A percentile compares a stretch with the other conserved stretches of the same genome.
Conservation (phyloP, 2,797 vertebrate genomes). For the Galagoides demidoff region DNA sequence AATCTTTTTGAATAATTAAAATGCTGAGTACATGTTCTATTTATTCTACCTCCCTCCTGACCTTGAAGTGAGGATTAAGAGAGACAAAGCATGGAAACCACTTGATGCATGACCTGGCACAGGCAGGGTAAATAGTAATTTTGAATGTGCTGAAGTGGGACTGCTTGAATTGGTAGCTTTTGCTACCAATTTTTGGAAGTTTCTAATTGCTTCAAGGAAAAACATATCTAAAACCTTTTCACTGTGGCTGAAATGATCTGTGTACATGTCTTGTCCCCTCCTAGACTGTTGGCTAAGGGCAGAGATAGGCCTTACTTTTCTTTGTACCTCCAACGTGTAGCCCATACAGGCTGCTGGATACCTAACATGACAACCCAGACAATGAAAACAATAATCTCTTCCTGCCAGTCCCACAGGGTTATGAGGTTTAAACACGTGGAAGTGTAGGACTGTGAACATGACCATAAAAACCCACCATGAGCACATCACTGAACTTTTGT, state of each 20-base stretch:
- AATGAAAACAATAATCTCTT: background rate
- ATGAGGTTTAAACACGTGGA: background rate
- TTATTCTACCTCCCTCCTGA: background rate
- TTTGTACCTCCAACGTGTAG: background rate
- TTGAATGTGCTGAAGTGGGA: background rate
- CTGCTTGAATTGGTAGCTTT: background rate
- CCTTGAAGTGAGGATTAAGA: background rate
- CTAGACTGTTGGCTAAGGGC: background rate
- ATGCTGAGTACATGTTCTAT: background rate
- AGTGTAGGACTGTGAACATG: background rate
- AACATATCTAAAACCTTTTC: background rate
- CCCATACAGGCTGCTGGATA: background rate
- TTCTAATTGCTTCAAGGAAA: background rate
- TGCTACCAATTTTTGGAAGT: background rate
- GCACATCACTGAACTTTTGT: background rate
- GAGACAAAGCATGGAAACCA: background rate
- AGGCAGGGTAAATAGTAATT: background rate
- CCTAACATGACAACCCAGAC: background rate
- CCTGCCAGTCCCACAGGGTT: background rate
- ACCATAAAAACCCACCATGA: background rate
- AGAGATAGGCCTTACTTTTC: background rate
- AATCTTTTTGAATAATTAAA: slow-evolving; percentile 1
- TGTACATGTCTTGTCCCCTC: background rate
- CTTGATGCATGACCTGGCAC: background rate
- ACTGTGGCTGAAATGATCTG: background rate